phyloP scores from a whole-genome alignment of 2,797 vertebrate species.

The Harpagifer antarcticus region DNA sequence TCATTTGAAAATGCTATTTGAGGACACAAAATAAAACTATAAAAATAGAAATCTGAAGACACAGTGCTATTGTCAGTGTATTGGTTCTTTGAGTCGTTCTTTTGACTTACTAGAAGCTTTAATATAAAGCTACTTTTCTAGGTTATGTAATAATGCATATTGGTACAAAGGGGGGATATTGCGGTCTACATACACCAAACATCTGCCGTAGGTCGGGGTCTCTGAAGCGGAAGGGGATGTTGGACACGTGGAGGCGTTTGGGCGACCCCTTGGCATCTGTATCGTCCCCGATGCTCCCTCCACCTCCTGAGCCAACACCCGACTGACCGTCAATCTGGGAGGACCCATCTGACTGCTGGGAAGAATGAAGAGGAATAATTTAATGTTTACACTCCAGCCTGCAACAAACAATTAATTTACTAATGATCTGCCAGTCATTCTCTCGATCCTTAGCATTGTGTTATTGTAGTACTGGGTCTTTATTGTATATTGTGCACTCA shows the following conservation, averaged over 20 bases:
- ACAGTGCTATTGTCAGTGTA: not conserved
- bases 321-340: slow-evolving; percentile 93
- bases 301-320: slow-evolving; percentile 80
- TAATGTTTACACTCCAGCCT: not conserved
- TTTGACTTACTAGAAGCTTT: slow-evolving; percentile 9
- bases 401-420: not conserved
- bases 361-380: slow-evolving; percentile 12
- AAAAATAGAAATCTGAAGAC: slow-evolving; percentile 1
- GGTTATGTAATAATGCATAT: not conserved
- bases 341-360: slow-evolving; percentile 92
- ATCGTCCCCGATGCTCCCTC: slow-evolving; percentile 83
- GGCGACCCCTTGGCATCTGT: slow-evolving; percentile 95
- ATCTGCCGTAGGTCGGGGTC: slow-evolving; percentile 99
- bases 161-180: not conserved
- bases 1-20: slow-evolving; percentile 10
- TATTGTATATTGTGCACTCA: too few relatives aligned
- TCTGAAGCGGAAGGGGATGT: slow-evolving; percentile 99
- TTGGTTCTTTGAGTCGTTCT: slow-evolving; percentile 3
- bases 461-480: too few relatives aligned
- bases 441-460: not conserved
- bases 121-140: slow-evolving; percentile 1
- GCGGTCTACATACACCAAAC: slow-evolving; percentile 92
- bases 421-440: not conserved
- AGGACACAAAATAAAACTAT: slow-evolving; percentile 2
- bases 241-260: slow-evolving; percentile 98